phyloP scores from a whole-genome alignment of 2,113 vertebrate species.

The Polyodon spathula region DNA sequence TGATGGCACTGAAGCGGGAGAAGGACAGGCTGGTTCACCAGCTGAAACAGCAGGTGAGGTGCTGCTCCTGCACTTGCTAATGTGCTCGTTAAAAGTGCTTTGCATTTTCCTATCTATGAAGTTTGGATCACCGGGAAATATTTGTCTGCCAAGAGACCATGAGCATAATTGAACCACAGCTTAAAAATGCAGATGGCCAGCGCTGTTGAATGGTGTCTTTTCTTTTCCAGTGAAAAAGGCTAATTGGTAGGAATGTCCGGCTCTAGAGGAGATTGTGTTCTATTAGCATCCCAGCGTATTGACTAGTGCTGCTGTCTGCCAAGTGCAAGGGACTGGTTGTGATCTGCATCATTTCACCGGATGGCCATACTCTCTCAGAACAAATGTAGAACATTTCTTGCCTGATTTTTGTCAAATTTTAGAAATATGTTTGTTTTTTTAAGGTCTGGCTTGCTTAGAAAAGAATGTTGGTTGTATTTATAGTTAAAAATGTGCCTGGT shows the following conservation, averaged over 20 bases:
- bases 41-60: constrained; percentile 91
- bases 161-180: constrained; percentile 4
- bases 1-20: constrained; percentile 86
- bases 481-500: neutral
- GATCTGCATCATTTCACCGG: neutral
- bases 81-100: constrained; percentile 11
- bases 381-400: no score
- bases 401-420: no score
- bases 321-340: neutral
- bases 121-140: constrained; percentile 4
- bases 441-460: neutral
- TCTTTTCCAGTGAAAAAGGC: constrained; percentile 1
- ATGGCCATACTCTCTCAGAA: no score
- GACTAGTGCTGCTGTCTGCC: neutral
- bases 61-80: constrained; percentile 4
- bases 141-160: constrained; percentile 10
- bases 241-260: constrained; percentile 12
- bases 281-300: neutral
- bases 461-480: neutral
- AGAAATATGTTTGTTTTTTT: neutral
- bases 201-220: constrained; percentile 12
- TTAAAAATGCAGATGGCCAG: constrained; percentile 14
- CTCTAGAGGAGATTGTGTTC: neutral
- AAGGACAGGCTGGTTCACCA: constrained; percentile 96
- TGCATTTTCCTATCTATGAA: constrained; percentile 1